Conservation (phyloP, 2,797 vertebrate species). For the Ceyx erithaca region DNA sequence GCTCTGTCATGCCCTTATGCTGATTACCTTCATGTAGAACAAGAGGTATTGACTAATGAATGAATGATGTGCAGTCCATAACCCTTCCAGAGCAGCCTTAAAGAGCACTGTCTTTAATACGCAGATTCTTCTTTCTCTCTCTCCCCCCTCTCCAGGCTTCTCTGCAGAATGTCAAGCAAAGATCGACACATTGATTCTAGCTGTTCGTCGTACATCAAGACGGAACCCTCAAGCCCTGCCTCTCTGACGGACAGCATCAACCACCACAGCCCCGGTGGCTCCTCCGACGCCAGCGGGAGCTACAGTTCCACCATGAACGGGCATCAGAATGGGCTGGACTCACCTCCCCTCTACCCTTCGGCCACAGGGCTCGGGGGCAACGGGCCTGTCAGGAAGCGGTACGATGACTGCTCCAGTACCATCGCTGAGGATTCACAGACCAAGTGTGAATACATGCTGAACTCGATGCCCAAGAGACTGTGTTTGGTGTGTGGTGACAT, state of each 20-base stretch:
- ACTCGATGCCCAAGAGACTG: conserved; percentile 99
- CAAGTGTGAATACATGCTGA: conserved; percentile 99
- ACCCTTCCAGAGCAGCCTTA: conserved; percentile 69
- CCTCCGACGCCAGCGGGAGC: conserved; percentile 98
- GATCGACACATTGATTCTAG: conserved; percentile 99
- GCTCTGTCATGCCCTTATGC: conserved; percentile 89
- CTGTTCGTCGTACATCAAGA: conserved; percentile 99
- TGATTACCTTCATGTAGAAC: conserved; percentile 97
- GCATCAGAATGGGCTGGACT: conserved; percentile 98
- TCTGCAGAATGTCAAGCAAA: conserved; percentile 99
- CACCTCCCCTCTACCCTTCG: conserved; percentile 94
- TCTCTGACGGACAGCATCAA: conserved; percentile 99
- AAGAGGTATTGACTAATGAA: conserved; percentile 93
- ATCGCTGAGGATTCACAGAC: conserved; percentile 98
- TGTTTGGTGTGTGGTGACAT: conserved; percentile 99
- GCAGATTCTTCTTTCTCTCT: conserved; percentile 61
- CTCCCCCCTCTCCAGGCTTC: conserved; percentile 87
- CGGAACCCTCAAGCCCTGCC: conserved; percentile 98
- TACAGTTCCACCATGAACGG: conserved; percentile 99
- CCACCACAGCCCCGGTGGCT: conserved; percentile 98
- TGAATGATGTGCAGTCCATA: conserved; percentile 87
- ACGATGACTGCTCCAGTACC: conserved; percentile 98
- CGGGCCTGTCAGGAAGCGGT: conserved; percentile 92
- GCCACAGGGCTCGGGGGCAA: conserved; percentile 90
- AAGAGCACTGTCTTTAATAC: conserved; percentile 75